Evolutionary conservation across 2,797 vertebrate genomes (phyloP), one percentile per base, ranked within the genome.

Genomic region (Pseudomugil tenellus): DNA sequence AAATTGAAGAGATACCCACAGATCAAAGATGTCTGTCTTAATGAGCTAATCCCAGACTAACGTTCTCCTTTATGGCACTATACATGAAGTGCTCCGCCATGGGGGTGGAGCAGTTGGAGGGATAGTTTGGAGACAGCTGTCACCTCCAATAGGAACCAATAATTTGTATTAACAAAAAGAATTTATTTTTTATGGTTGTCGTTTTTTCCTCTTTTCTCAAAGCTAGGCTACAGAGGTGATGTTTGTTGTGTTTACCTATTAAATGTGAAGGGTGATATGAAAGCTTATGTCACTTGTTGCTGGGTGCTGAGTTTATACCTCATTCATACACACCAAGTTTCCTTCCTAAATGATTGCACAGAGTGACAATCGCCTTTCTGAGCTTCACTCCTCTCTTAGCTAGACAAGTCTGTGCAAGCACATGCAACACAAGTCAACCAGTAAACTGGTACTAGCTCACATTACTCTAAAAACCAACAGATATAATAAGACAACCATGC

Each of bases 11-110:
- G 87, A 91, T 84, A 84, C 81, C 65, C 71, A 62, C 49, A 70
- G 86, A 92, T 92, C 85, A 88, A 92, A 90, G 83, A 86, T 76
- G 83, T 55, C 58, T 23, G 37, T 79, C 84, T 86, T 91, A 92
- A 92, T 92, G 88, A 89, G 87, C 63, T 86, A 89, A 91, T 92
- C 88, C 87, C 81, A 61, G 77, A 68, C 88, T 87, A 7, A 65
- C 70, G 83, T 84, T 84, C 61, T 74, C 77, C 74, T 85, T 71
- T 52, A 46, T 88, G 87, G 86, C 83, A 81, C 81, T 52, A 63
- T 54, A 57, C 82, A 79, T 72, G 14, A 84, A 81, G 80, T 73
- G 67, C 73, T 55, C 62, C 64, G 48, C 53, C 39, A 63, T 74
- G 46, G 58, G 54, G 6, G 31, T 49, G 32, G 75, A 49, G 51